A percentile compares a stretch with the other conserved stretches of the same genome.
Conservation (phyloP, 2,888 invertebrate genomes). For the Cantharis nigra region DNA sequence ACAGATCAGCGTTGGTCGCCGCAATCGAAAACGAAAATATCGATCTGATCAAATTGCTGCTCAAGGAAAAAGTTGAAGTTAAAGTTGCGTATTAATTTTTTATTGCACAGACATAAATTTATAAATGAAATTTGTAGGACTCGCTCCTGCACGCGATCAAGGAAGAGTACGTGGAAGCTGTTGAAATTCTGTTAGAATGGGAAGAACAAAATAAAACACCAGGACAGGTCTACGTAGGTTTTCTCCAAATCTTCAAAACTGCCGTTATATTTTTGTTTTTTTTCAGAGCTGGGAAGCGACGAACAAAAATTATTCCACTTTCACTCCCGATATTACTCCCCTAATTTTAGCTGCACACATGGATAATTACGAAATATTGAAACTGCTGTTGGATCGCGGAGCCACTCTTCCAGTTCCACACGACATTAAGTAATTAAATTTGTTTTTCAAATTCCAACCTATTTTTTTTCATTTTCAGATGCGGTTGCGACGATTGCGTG, state of each 20-base stretch:
- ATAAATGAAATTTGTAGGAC: conserved; percentile 63
- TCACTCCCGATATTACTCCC: conserved; percentile 95
- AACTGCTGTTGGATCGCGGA: conserved; percentile 89
- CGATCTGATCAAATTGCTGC: conserved; percentile 83
- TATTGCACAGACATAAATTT: background rate
- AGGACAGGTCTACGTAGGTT: conserved; percentile 80
- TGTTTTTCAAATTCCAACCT: background rate
- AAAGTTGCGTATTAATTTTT: conserved; percentile 57
- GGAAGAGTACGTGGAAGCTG: conserved; percentile 98
- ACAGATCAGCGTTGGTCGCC: conserved; percentile 88
- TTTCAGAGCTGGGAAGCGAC: conserved; percentile 83
- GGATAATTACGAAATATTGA: conserved; percentile 97
- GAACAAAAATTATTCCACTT: conserved; percentile 78
- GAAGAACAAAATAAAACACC: conserved; percentile 79
- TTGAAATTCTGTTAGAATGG: conserved; percentile 89
- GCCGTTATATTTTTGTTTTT: conserved; percentile 7
- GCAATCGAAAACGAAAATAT: conserved; percentile 98
- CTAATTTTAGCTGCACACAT: conserved; percentile 92
- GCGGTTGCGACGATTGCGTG: conserved; percentile 89
- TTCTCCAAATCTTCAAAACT: background rate
- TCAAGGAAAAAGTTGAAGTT: conserved; percentile 81
- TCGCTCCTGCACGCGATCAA: conserved; percentile 94
- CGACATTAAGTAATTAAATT: conserved; percentile 77
- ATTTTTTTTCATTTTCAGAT: conserved; percentile 59
- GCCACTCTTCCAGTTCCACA: conserved; percentile 90